These are phyloP conservation scores for Ailuropoda melanoleuca DNA, from an alignment of 2,113 vertebrate species.

Conservation along the genomic window DNA sequence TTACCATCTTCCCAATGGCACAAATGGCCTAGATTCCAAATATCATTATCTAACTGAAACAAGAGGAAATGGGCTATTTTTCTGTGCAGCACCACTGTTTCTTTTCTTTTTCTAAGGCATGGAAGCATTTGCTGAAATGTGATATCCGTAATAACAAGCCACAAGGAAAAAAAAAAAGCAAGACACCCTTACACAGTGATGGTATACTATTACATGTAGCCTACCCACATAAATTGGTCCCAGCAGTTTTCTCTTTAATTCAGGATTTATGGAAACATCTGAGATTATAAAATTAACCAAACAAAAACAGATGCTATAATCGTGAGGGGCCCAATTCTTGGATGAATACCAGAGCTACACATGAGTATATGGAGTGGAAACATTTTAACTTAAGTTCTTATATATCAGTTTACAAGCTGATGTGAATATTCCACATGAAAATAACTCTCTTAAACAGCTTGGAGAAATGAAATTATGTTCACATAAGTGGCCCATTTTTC, in stretches of 20 bases:
- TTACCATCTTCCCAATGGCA: conserved; percentile 10
- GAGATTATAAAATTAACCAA: conserved; percentile 81
- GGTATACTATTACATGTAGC: conserved; percentile 44
- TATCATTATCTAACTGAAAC: conserved; percentile 43
- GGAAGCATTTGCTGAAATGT: conserved; percentile 61
- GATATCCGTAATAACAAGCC: conserved; percentile 63
- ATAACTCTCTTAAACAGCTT: conserved; percentile 68
- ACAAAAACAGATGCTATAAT: conserved; percentile 80
- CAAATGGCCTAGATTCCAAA: conserved; percentile 42
- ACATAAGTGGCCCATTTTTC: conserved; percentile 61
- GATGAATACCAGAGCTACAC: conserved; percentile 73
- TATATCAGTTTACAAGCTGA: conserved; percentile 69
- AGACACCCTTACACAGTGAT: conserved; percentile 16
- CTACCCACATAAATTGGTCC: conserved; percentile 73
- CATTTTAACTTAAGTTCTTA: conserved; percentile 68
- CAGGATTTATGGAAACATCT: conserved; percentile 81
- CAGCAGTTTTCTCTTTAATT: conserved; percentile 80
- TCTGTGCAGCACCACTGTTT: background rate
- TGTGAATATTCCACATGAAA: conserved; percentile 67
- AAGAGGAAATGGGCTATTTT: conserved; percentile 65
- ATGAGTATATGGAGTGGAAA: conserved; percentile 76
- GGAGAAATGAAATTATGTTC: conserved; percentile 72
- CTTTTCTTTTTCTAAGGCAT: background rate
- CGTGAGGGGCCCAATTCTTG: conserved; percentile 71
- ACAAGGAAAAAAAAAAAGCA: background rate